A percentile compares a stretch with the other conserved stretches of the same genome.
Evolutionary conservation across 1,140 invertebrate species (phyloP).

Genomic region (Drosophila jambulina): DNA sequence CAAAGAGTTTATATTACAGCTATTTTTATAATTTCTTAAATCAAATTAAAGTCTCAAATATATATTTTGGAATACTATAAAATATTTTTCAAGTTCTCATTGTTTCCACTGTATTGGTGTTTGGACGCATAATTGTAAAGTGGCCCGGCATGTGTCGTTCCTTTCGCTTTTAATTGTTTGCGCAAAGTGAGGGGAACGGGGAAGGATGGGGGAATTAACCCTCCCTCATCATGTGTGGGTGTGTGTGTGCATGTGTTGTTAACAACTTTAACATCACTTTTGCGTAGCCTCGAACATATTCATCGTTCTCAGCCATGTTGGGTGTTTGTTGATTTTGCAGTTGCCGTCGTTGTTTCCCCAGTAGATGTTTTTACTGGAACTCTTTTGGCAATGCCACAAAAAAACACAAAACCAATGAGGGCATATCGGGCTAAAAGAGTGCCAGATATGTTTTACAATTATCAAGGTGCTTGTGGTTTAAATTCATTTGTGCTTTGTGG

Average conservation of each 20-base stretch:
- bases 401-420: slow-evolving; percentile 1
- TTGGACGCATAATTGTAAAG: slow-evolving; percentile 67
- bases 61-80: background rate
- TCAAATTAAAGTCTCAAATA: background rate
- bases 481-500: background rate
- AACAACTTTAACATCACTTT: slow-evolving; percentile 81
- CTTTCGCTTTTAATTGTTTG: slow-evolving; percentile 71
- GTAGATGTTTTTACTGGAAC: slow-evolving; percentile 15
- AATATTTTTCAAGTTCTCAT: slow-evolving; percentile 1
- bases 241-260: slow-evolving; percentile 51
- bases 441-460: background rate
- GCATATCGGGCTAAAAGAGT: background rate
- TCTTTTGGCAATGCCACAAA: background rate
- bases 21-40: too few species aligned
- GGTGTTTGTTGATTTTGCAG: slow-evolving; percentile 35
- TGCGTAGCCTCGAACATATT: slow-evolving; percentile 61
- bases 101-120: slow-evolving; percentile 19
- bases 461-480: background rate
- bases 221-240: slow-evolving; percentile 1
- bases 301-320: slow-evolving; percentile 29
- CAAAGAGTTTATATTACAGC: background rate
- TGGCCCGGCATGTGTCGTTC: slow-evolving; percentile 51
- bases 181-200: slow-evolving; percentile 3
- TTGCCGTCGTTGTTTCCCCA: slow-evolving; percentile 14
- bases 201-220: background rate